phyloP scores from a whole-genome alignment of 1,140 invertebrate genomes.

The Uloborus diversus region DNA sequence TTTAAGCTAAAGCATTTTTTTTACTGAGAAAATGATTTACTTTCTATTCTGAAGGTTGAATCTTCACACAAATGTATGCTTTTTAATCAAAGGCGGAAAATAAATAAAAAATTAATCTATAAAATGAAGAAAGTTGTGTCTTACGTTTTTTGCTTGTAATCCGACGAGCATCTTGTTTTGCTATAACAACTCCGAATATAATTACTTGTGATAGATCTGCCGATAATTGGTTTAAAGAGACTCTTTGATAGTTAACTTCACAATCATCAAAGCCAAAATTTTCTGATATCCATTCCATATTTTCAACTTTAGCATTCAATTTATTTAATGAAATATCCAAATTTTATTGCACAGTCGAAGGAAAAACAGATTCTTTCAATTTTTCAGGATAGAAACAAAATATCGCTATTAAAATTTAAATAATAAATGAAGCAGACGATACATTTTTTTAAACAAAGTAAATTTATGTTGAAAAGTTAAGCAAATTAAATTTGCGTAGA shows the following conservation, averaged over 20 bases:
- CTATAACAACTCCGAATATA: conserved; percentile 36
- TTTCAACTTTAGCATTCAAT: neutral
- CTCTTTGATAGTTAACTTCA: conserved; percentile 33
- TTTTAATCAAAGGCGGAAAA: neutral
- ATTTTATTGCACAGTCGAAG: too few relatives aligned
- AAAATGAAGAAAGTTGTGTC: neutral
- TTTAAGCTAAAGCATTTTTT: neutral
- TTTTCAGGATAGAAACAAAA: too few relatives aligned
- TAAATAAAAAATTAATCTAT: neutral
- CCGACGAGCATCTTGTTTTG: conserved; percentile 38
- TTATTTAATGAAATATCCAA: neutral
- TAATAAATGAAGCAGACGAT: too few relatives aligned
- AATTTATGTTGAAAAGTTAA: too few relatives aligned
- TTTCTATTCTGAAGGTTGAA: too few relatives aligned
- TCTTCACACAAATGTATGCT: neutral
- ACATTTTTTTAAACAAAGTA: too few relatives aligned
- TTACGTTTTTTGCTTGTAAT: conserved; percentile 38
- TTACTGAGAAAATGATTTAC: too few relatives aligned
- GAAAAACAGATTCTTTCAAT: too few relatives aligned
- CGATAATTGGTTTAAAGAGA: conserved; percentile 28
- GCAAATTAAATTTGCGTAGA: too few relatives aligned
- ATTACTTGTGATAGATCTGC: conserved; percentile 26
- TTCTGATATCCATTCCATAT: conserved; percentile 38
- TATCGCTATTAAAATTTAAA: too few relatives aligned
- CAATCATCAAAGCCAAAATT: conserved; percentile 35